Percentiles rank a stretch among this genome's conserved stretches.
Conservation (phyloP, 2,113 vertebrate species). For the Dendrocopos noguchii region DNA sequence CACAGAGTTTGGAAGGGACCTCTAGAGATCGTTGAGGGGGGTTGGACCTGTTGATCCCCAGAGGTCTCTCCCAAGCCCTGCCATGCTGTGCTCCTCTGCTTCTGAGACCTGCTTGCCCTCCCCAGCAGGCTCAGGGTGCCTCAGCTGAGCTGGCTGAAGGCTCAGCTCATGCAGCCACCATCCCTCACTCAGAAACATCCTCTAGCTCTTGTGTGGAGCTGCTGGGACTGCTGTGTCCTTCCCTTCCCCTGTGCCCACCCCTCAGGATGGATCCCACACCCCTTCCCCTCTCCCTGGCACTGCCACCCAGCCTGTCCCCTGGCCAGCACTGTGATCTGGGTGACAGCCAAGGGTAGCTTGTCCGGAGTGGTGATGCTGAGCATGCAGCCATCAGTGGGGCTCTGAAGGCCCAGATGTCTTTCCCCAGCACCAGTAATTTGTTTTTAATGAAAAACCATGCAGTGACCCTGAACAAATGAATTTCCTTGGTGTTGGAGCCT, state of each 20-base stretch:
- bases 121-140: not conserved
- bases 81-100: no score
- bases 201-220: not conserved
- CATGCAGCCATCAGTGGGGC: slow-evolving; percentile 92
- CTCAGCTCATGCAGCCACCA: not conserved
- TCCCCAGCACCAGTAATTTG: slow-evolving; percentile 99
- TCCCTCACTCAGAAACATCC: not conserved
- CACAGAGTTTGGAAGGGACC: no score
- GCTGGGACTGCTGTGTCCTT: slow-evolving; percentile 47
- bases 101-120: no score
- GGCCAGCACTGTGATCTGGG: slow-evolving; percentile 36
- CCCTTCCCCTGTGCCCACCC: slow-evolving; percentile 35
- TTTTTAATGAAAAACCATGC: slow-evolving; percentile 99
- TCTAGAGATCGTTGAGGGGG: no score
- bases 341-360: slow-evolving; percentile 83
- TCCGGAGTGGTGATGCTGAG: slow-evolving; percentile 76
- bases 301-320: slow-evolving; percentile 72
- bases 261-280: not conserved
- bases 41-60: no score
- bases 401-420: slow-evolving; percentile 98
- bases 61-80: no score
- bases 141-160: slow-evolving; percentile 7
- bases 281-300: slow-evolving; percentile 59
- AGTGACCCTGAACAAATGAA: slow-evolving; percentile 99
- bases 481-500: slow-evolving; percentile 93